A percentile compares a stretch with the other conserved stretches of the same genome.
These are phyloP conservation scores for Amia ocellicauda DNA, from an alignment of 2,113 vertebrate genomes.

Conservation along the genomic window DNA sequence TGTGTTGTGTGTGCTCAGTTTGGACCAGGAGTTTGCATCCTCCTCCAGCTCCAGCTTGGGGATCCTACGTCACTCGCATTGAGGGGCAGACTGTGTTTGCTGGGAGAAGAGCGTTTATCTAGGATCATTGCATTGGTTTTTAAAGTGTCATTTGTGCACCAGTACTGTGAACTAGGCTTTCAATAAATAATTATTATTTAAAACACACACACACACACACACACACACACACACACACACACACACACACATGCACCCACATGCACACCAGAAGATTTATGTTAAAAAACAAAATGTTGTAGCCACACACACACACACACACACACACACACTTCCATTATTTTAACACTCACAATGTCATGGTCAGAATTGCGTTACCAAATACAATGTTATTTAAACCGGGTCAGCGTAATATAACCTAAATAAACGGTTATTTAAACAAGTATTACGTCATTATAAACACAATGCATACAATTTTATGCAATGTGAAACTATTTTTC, in stretches of 20 bases:
- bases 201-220: no score
- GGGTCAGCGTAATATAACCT: no score
- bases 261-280: background rate
- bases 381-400: no score
- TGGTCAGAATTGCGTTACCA: no score
- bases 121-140: background rate
- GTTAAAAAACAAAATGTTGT: background rate
- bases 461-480: no score
- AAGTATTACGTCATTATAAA: no score
- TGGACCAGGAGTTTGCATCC: conserved; percentile 33
- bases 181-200: background rate
- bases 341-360: background rate
- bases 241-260: background rate
- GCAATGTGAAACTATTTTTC: no score
- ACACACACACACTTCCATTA: background rate
- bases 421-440: no score
- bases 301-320: conserved; percentile 6
- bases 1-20: conserved; percentile 26
- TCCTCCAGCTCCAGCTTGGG: conserved; percentile 27
- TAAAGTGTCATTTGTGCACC: background rate
- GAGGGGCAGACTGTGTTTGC: conserved; percentile 6
- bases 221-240: background rate
- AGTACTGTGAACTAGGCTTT: background rate
- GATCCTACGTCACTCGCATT: conserved; percentile 38
- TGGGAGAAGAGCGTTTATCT: background rate